These are phyloP conservation scores for Betta splendens DNA, from an alignment of 2,797 vertebrate genomes.

Conservation along the genomic window DNA sequence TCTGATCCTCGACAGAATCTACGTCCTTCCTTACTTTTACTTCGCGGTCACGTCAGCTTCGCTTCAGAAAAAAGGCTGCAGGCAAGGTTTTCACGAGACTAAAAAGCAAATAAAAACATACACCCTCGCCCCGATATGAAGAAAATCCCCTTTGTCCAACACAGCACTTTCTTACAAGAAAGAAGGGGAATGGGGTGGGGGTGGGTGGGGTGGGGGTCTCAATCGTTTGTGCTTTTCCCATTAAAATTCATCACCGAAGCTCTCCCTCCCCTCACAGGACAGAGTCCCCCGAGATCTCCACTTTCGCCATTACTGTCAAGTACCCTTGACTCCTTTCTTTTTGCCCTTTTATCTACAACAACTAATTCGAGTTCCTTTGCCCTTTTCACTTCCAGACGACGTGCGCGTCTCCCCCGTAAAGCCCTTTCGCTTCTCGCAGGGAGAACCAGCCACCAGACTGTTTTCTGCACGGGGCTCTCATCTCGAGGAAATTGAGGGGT, in stretches of 20 bases:
- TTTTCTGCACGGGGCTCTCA: conserved; percentile 62
- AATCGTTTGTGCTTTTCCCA: conserved; percentile 79
- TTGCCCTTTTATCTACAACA: conserved; percentile 99
- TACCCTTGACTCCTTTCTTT: conserved; percentile 96
- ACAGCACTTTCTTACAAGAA: conserved; percentile 62
- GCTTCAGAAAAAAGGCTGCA: conserved; percentile 31
- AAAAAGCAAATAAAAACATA: conserved; percentile 60
- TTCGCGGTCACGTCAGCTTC: conserved; percentile 29
- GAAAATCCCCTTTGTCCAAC: conserved; percentile 82
- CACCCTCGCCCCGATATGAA: conserved; percentile 52
- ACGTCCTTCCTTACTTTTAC: conserved; percentile 9
- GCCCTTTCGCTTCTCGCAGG: conserved; percentile 78
- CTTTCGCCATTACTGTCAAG: conserved; percentile 99
- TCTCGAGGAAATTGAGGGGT: conserved; percentile 89
- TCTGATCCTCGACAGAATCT: conserved; percentile 12
- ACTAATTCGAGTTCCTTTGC: conserved; percentile 99
- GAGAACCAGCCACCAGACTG: conserved; percentile 79
- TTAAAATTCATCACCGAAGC: conserved; percentile 93
- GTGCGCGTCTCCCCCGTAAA: conserved; percentile 81
- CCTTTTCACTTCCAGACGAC: conserved; percentile 97
- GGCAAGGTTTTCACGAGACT: conserved; percentile 26
- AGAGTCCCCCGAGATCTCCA: conserved; percentile 89
- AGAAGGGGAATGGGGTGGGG: conserved; percentile 30
- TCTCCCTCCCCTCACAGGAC: conserved; percentile 71
- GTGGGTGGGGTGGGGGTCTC: conserved; percentile 58